These are phyloP conservation scores for Crocuta crocuta DNA, from an alignment of 2,113 vertebrate genomes.

Conservation along the genomic window DNA sequence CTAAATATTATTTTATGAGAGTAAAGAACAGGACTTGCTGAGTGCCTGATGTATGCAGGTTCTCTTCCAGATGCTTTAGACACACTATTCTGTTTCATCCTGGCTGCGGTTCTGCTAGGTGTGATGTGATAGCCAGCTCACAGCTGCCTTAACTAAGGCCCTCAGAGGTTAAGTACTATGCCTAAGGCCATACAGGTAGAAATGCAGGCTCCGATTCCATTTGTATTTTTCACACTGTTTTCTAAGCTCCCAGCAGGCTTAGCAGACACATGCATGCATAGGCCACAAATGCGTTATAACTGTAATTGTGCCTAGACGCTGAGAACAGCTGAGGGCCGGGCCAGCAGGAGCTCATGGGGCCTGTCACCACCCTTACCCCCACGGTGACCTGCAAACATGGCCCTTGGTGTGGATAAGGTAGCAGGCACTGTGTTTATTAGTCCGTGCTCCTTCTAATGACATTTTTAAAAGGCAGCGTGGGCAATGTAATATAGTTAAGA, in stretches of 20 bases:
- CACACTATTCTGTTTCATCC: background rate
- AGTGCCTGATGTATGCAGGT: background rate
- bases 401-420: background rate
- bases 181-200: background rate
- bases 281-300: background rate
- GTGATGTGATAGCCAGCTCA: background rate
- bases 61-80: background rate
- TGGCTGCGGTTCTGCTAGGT: background rate
- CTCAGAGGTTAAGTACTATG: background rate
- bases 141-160: background rate
- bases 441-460: background rate
- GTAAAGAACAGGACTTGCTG: background rate
- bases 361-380: background rate
- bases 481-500: background rate
- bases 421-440: background rate
- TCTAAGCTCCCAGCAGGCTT: background rate
- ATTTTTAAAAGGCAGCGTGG: background rate
- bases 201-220: background rate
- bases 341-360: no score
- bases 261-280: background rate
- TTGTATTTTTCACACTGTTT: background rate
- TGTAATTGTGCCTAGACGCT: background rate
- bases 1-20: background rate
- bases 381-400: background rate
- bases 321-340: background rate